phyloP scores from a whole-genome alignment of 1,140 invertebrate species.

The Acyrthosiphon pisum region DNA sequence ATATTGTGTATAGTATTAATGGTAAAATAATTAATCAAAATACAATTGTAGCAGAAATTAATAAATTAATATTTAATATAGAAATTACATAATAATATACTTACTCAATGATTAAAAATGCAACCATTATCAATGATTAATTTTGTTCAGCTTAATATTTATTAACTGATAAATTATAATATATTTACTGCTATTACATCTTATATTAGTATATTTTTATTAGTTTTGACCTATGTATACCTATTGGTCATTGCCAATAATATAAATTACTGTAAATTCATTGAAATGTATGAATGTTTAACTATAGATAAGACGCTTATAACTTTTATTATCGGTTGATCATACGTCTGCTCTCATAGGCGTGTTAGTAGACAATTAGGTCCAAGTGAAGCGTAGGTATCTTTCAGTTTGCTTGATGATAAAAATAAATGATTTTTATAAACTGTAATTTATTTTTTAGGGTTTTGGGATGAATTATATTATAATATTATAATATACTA shows the following conservation, averaged over 20 bases:
- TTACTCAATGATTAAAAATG: too few relatives aligned
- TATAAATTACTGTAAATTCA: background rate
- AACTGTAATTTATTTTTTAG: background rate
- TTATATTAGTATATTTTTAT: background rate
- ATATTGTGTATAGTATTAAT: too few relatives aligned
- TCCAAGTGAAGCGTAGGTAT: too few relatives aligned
- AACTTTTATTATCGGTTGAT: background rate
- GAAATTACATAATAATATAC: too few relatives aligned
- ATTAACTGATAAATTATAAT: too few relatives aligned
- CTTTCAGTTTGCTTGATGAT: background rate
- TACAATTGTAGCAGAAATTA: too few relatives aligned
- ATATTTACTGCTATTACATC: too few relatives aligned
- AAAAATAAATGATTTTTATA: background rate
- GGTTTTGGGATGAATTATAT: background rate
- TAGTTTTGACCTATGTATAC: background rate
- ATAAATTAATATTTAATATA: too few relatives aligned
- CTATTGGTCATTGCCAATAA: background rate
- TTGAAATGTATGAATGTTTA: background rate
- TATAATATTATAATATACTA: background rate
- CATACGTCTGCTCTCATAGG: background rate
- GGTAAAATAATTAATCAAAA: too few relatives aligned
- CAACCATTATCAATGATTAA: too few relatives aligned
- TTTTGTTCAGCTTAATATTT: too few relatives aligned
- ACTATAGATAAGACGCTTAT: background rate
- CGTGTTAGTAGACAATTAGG: background rate